Evolutionary conservation across 1,140 invertebrate genomes (phyloP).

Genomic region (Cotesia typhae): DNA sequence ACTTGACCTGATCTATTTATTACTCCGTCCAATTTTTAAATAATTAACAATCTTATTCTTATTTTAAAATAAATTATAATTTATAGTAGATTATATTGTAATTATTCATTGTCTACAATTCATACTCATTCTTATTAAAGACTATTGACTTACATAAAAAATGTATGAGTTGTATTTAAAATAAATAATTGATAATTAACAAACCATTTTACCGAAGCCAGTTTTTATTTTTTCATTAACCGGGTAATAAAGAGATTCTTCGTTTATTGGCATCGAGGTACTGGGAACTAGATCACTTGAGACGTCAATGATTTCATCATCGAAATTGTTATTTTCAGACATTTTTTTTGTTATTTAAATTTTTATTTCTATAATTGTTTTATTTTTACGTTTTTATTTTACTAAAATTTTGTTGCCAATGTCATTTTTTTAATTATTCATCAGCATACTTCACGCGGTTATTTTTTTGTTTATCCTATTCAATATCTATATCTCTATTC

Average conservation of each 20-base stretch:
- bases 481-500: no score
- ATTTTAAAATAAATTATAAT: background rate
- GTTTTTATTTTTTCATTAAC: conserved; percentile 9
- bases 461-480: no score
- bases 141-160: no score
- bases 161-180: background rate
- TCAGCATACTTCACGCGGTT: no score
- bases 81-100: background rate
- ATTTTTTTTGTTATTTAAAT: background rate
- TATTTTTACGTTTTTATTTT: background rate
- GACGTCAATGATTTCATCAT: background rate
- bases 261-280: background rate
- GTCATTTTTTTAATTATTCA: no score
- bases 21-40: conserved; percentile 2
- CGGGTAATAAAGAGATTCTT: background rate
- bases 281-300: background rate
- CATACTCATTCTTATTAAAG: no score
- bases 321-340: conserved; percentile 3
- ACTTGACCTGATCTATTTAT: conserved; percentile 52
- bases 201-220: conserved; percentile 29
- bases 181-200: conserved; percentile 6
- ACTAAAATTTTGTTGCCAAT: no score
- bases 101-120: no score
- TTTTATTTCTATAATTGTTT: background rate
- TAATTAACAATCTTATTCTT: conserved; percentile 4